Evolutionary conservation across 2,888 invertebrate genomes (phyloP).

Genomic region (Punctoribates punctum): DNA sequence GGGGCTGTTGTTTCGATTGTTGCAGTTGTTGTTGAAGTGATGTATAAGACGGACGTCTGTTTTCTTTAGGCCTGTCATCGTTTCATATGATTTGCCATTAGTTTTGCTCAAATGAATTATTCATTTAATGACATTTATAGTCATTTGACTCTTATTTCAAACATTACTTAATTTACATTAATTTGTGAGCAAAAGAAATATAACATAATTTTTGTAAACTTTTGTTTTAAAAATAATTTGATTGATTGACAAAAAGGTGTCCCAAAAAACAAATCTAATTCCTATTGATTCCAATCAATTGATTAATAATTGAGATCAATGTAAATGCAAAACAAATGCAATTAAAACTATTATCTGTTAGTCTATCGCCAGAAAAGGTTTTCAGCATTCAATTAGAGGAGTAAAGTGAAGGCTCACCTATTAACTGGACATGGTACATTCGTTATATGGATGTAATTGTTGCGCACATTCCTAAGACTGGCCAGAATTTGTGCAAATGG

Average conservation of each 20-base stretch:
- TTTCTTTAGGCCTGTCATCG: conserved; percentile 33
- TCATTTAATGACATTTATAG: not conserved
- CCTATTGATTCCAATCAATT: too few species aligned
- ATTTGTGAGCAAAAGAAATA: too few species aligned
- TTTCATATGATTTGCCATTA: not conserved
- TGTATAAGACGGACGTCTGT: conserved; percentile 41
- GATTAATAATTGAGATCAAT: not conserved
- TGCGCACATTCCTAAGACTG: conserved; percentile 94
- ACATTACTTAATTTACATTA: not conserved
- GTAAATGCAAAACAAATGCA: conserved; percentile 13
- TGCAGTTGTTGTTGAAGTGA: conserved; percentile 38
- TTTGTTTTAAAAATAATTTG: too few species aligned
- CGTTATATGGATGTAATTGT: conserved; percentile 95
- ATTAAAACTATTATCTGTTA: conserved; percentile 11
- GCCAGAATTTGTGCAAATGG: conserved; percentile 99
- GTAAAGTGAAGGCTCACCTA: conserved; percentile 67
- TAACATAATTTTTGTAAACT: too few species aligned
- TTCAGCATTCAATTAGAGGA: not conserved
- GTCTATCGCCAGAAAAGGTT: not conserved
- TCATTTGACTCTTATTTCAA: conserved; percentile 5
- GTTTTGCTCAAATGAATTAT: conserved; percentile 7
- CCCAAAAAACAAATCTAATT: not conserved
- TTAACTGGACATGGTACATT: conserved; percentile 72
- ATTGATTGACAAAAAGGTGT: not conserved
- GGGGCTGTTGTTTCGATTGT: conserved; percentile 38